Conservation (phyloP, 1,140 invertebrate genomes). For the Drosophila lacteicornis region DNA sequence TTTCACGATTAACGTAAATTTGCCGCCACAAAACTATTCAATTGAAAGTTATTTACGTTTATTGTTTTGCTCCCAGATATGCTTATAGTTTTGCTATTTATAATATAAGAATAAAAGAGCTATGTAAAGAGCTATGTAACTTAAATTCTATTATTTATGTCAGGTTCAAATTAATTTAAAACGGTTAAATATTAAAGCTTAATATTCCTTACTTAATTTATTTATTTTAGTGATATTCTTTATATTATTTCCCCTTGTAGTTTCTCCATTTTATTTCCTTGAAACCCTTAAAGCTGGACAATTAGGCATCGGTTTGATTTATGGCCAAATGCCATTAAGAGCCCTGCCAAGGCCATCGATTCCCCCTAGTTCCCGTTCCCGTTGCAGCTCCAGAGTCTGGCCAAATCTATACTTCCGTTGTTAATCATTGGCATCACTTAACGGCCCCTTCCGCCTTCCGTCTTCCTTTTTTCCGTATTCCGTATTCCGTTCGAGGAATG, state of each 20-base stretch:
- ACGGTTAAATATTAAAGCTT: neutral
- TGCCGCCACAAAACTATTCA: slow-evolving; percentile 80
- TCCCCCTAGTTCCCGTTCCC: slow-evolving; percentile 7
- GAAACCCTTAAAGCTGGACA: slow-evolving; percentile 14
- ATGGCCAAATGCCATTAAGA: slow-evolving; percentile 79
- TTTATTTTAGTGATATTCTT: neutral
- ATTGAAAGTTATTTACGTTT: slow-evolving; percentile 82
- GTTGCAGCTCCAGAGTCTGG: slow-evolving; percentile 9
- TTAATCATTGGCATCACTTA: slow-evolving; percentile 85
- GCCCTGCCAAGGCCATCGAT: slow-evolving; percentile 64
- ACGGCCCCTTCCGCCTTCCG: slow-evolving; percentile 77
- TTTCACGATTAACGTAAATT: slow-evolving; percentile 60
- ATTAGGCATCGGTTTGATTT: slow-evolving; percentile 71
- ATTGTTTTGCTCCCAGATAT: slow-evolving; percentile 61
- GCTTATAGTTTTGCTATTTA: too few species aligned
- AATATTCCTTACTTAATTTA: neutral
- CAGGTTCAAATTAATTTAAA: neutral
- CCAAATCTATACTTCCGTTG: slow-evolving; percentile 84
- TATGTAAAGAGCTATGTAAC: too few species aligned
- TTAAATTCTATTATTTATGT: too few species aligned
- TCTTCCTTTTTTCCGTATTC: slow-evolving; percentile 4
- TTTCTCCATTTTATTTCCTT: neutral
- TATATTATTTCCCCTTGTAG: neutral
- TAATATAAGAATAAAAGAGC: too few species aligned
- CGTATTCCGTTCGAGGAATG: neutral